Evolutionary conservation across 2,888 invertebrate genomes (phyloP).

Genomic region (Aspidiotus destructor): DNA sequence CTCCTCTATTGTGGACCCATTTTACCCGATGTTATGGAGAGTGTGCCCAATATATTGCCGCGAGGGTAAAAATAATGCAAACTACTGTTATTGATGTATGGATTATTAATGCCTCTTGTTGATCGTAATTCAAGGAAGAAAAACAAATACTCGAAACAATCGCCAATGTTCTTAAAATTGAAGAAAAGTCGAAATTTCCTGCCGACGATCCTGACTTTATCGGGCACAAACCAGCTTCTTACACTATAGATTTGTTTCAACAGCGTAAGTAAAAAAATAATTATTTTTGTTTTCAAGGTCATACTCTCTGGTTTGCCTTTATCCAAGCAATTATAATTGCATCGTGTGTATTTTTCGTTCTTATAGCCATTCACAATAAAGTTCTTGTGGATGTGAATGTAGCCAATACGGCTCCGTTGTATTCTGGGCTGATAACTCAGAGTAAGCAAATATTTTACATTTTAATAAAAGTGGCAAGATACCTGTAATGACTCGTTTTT

Average conservation of each 20-base stretch:
- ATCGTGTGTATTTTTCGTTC: neutral
- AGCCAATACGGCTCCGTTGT: neutral
- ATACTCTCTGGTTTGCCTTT: neutral
- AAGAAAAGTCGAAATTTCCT: slow-evolving; percentile 23
- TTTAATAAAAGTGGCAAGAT: neutral
- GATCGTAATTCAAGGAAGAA: slow-evolving; percentile 6
- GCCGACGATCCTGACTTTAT: slow-evolving; percentile 25
- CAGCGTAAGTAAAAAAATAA: slow-evolving; percentile 11
- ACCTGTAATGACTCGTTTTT: neutral
- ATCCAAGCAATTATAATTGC: neutral
- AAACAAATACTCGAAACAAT: slow-evolving; percentile 14
- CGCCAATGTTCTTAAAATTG: slow-evolving; percentile 17
- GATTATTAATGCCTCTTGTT: too few relatives aligned
- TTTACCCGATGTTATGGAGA: too few relatives aligned
- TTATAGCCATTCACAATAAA: slow-evolving; percentile 20
- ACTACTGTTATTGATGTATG: too few relatives aligned
- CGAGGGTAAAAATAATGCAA: neutral
- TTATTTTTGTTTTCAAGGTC: neutral
- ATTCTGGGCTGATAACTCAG: slow-evolving; percentile 26
- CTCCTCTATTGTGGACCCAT: too few relatives aligned
- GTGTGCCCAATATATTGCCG: neutral
- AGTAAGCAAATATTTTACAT: neutral
- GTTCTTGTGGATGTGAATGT: neutral
- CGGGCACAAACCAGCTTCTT: slow-evolving; percentile 23
- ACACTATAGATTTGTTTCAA: slow-evolving; percentile 27